A percentile compares a stretch with the other conserved stretches of the same genome.
Conservation (phyloP, 2,888 invertebrate genomes). For the Dendrolimus houi region DNA sequence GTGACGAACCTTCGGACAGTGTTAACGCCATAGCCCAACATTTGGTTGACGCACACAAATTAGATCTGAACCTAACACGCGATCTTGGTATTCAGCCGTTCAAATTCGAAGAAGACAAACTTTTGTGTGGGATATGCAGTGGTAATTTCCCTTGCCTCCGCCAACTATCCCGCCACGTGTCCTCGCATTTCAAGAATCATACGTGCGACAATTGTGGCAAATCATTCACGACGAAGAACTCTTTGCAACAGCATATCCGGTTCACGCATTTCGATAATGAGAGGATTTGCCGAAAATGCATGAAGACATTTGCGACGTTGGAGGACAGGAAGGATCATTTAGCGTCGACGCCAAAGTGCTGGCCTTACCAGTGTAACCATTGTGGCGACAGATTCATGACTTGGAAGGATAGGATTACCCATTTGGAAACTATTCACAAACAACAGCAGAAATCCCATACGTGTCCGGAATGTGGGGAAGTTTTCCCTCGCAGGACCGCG, state of each 20-base stretch:
- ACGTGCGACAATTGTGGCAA: slow-evolving; percentile 11
- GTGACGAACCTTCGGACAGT: slow-evolving; percentile 1
- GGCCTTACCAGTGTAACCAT: slow-evolving; percentile 20
- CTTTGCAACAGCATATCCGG: slow-evolving; percentile 4
- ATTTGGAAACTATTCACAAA: slow-evolving; percentile 21
- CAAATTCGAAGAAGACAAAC: slow-evolving; percentile 1
- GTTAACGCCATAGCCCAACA: slow-evolving; percentile 4
- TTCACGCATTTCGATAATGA: slow-evolving; percentile 4
- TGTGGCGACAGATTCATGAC: slow-evolving; percentile 23
- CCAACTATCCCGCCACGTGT: slow-evolving; percentile 40
- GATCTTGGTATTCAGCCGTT: slow-evolving; percentile 2
- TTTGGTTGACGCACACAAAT: slow-evolving; percentile 4
- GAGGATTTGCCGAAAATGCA: slow-evolving; percentile 12
- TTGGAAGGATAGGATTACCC: slow-evolving; percentile 18
- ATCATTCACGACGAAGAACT: slow-evolving; percentile 15
- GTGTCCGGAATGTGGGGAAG: slow-evolving; percentile 17
- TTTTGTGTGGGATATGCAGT: slow-evolving; percentile 34
- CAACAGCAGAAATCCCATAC: slow-evolving; percentile 20
- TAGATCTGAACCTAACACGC: neutral
- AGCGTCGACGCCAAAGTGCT: slow-evolving; percentile 18
- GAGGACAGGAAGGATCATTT: slow-evolving; percentile 26
- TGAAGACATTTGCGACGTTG: slow-evolving; percentile 10
- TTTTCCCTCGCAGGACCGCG: neutral
- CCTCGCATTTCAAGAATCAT: slow-evolving; percentile 37
- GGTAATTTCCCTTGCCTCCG: slow-evolving; percentile 30